These are phyloP conservation scores for Trachymyrmex septentrionalis DNA, from an alignment of 1,140 invertebrate species.

Conservation along the genomic window DNA sequence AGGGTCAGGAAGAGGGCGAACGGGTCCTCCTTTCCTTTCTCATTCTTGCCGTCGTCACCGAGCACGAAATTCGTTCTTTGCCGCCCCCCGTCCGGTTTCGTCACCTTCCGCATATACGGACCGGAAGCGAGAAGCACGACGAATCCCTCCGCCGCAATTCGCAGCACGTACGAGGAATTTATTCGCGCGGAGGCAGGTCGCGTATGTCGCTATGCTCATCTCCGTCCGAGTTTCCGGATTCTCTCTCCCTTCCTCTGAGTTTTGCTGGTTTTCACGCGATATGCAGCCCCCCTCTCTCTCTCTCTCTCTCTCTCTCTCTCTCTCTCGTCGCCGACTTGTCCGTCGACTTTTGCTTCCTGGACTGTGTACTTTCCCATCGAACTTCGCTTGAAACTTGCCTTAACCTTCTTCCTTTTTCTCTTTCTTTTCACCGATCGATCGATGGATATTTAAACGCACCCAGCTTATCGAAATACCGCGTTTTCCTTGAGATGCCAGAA, in stretches of 20 bases:
- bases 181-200: constrained; percentile 75
- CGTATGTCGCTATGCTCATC: constrained; percentile 75
- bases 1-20: constrained; percentile 18
- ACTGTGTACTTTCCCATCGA: constrained; percentile 39
- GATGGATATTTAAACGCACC: constrained; percentile 45
- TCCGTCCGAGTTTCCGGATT: constrained; percentile 67
- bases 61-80: constrained; percentile 66
- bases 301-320: background rate
- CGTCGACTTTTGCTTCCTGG: constrained; percentile 58
- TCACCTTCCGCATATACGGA: constrained; percentile 50
- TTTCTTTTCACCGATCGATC: background rate
- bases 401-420: constrained; percentile 22
- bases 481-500: background rate
- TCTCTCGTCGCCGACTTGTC: constrained; percentile 35
- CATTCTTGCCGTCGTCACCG: background rate
- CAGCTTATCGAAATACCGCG: constrained; percentile 41
- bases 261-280: constrained; percentile 52
- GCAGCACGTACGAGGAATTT: constrained; percentile 79
- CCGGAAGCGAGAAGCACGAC: constrained; percentile 58
- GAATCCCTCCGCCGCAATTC: constrained; percentile 70
- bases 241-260: constrained; percentile 26
- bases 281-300: background rate
- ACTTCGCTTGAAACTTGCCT: constrained; percentile 37
- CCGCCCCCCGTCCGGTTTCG: constrained; percentile 17
- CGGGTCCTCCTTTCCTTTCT: constrained; percentile 38